Conservation (phyloP, 2,888 invertebrate genomes). For the Meiosimyza decipiens region DNA sequence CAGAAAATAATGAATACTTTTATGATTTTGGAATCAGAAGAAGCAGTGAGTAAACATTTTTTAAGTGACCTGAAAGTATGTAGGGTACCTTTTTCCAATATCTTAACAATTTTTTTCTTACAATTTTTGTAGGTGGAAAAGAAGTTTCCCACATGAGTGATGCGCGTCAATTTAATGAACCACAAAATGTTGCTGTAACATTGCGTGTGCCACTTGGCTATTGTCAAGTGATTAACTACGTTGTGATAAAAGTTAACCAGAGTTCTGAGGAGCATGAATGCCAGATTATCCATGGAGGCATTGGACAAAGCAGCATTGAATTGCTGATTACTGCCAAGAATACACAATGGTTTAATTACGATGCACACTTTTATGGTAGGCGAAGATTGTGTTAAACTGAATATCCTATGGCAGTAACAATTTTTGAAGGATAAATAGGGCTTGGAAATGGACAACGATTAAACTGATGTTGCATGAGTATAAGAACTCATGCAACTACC, state of each 20-base stretch:
- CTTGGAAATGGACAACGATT: no score
- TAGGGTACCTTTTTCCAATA: no score
- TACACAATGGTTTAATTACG: constrained; percentile 39
- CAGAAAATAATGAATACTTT: constrained; percentile 19
- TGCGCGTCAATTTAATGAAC: constrained; percentile 26
- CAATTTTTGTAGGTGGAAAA: constrained; percentile 28
- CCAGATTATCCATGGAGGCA: constrained; percentile 34
- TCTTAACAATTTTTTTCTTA: not conserved
- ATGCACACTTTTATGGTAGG: constrained; percentile 24
- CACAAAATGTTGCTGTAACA: constrained; percentile 35
- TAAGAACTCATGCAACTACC: not conserved
- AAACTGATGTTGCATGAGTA: no score
- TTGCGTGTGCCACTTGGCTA: constrained; percentile 20
- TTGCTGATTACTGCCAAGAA: constrained; percentile 31
- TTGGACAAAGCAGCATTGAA: constrained; percentile 29
- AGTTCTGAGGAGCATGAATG: constrained; percentile 34
- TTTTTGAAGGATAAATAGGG: no score
- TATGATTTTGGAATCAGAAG: constrained; percentile 37
- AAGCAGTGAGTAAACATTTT: constrained; percentile 16
- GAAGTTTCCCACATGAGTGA: constrained; percentile 31
- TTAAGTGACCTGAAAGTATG: not conserved
- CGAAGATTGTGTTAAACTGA: no score
- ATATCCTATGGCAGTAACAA: no score
- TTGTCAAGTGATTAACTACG: constrained; percentile 17
- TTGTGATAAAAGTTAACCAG: constrained; percentile 35